Evolutionary conservation across 2,797 vertebrate species (phyloP).

Genomic region (Lagorchestes hirsutus): DNA sequence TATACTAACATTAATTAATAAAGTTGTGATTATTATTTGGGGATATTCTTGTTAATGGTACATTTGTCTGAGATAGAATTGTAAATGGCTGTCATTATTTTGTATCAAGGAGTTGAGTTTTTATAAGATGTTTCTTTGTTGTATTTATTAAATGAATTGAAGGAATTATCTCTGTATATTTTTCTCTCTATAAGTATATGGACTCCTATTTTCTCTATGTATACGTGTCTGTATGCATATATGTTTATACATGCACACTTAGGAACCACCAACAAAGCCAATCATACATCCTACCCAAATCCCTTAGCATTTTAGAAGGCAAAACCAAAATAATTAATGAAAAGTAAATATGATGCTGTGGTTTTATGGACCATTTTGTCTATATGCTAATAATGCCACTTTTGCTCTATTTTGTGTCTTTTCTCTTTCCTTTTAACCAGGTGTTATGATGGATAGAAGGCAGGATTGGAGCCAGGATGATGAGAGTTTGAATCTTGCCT

Average conservation of each 20-base stretch:
- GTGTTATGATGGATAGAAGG: not conserved
- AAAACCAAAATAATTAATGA: not conserved
- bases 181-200: not conserved
- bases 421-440: not conserved
- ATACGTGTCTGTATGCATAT: not conserved
- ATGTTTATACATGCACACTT: not conserved
- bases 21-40: not conserved
- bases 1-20: not conserved
- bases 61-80: not conserved
- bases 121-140: not conserved
- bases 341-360: not conserved
- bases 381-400: not conserved
- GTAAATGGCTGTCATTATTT: not conserved
- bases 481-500: not conserved
- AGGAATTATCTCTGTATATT: not conserved
- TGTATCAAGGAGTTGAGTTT: not conserved
- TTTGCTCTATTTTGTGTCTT: not conserved
- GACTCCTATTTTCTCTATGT: not conserved
- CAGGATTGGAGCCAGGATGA: not conserved
- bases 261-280: not conserved
- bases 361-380: not conserved
- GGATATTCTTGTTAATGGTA: not conserved
- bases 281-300: not conserved
- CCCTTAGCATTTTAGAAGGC: not conserved
- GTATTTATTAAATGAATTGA: not conserved